A percentile compares a stretch with the other conserved stretches of the same genome.
These are phyloP conservation scores for Lethrus apterus DNA, from an alignment of 1,140 invertebrate genomes.

Conservation along the genomic window DNA sequence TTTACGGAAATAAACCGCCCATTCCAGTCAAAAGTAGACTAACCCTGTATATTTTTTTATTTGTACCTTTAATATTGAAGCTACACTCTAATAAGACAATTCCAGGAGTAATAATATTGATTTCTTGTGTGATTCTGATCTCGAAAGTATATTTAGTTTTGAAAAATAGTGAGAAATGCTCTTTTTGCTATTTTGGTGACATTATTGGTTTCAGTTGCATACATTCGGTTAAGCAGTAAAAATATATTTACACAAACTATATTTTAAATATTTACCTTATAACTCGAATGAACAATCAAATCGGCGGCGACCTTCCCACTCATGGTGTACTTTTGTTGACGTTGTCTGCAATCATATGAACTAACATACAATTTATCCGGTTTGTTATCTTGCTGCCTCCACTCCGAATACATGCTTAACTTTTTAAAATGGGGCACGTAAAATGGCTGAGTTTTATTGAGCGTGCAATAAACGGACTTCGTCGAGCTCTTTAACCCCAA, in stretches of 20 bases:
- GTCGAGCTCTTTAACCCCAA: slow-evolving; percentile 86
- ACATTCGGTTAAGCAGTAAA: slow-evolving; percentile 10
- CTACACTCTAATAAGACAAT: too few relatives aligned
- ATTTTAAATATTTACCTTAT: slow-evolving; percentile 37
- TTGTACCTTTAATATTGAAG: too few relatives aligned
- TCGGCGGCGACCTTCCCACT: slow-evolving; percentile 56
- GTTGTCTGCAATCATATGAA: slow-evolving; percentile 66
- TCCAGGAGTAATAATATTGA: too few relatives aligned
- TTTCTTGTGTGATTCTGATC: too few relatives aligned
- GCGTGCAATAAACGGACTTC: slow-evolving; percentile 83
- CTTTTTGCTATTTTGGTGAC: too few relatives aligned
- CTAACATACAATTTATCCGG: slow-evolving; percentile 35
- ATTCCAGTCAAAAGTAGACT: too few relatives aligned
- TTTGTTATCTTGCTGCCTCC: slow-evolving; percentile 50
- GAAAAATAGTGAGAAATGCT: too few relatives aligned
- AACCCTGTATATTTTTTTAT: too few relatives aligned
- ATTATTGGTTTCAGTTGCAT: too few relatives aligned
- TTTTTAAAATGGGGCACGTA: slow-evolving; percentile 86
- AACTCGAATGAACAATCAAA: slow-evolving; percentile 61
- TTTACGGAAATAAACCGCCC: too few relatives aligned
- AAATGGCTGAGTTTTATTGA: slow-evolving; percentile 89
- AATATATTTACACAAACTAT: neutral
- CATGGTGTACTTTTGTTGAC: slow-evolving; percentile 50
- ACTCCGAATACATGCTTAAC: slow-evolving; percentile 97
- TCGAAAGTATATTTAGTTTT: too few relatives aligned